Evolutionary conservation across 2,888 invertebrate genomes (phyloP).

Genomic region (Scaptomyza cyrtandrae): DNA sequence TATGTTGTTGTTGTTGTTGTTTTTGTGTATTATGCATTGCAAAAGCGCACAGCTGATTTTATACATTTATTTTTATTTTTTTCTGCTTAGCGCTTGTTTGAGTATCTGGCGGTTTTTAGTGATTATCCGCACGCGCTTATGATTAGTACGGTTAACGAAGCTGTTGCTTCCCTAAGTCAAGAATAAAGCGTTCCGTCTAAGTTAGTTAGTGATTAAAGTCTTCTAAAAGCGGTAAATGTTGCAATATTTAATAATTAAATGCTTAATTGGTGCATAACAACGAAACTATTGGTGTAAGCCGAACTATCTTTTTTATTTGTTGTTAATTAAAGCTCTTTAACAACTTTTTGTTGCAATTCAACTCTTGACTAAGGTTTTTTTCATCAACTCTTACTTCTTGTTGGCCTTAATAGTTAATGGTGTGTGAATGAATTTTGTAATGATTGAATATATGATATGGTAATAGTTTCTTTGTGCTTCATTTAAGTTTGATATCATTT

Average conservation of each 20-base stretch:
- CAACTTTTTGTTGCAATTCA: constrained; percentile 1
- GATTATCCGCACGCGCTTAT: constrained; percentile 58
- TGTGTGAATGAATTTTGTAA: neutral
- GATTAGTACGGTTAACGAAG: constrained; percentile 52
- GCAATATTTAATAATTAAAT: constrained; percentile 13
- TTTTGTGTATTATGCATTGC: constrained; percentile 29
- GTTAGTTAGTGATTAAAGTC: constrained; percentile 9
- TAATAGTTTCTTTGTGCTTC: constrained; percentile 2
- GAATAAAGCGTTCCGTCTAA: constrained; percentile 10
- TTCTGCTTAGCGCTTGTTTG: constrained; percentile 3
- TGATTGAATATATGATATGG: neutral
- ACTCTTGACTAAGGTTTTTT: neutral
- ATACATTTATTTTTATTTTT: too few species aligned
- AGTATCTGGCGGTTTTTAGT: constrained; percentile 39
- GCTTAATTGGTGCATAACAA: constrained; percentile 56
- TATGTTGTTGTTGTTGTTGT: neutral
- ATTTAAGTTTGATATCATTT: constrained; percentile 4
- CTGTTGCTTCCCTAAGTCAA: constrained; percentile 20
- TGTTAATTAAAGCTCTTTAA: constrained; percentile 37
- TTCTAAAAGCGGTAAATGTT: constrained; percentile 36
- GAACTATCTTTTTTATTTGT: constrained; percentile 3
- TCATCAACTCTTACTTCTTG: neutral
- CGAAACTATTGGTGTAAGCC: constrained; percentile 7
- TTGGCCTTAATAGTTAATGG: neutral
- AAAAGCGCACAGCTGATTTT: constrained; percentile 38